These are phyloP conservation scores for Drosophila tani DNA, from an alignment of 1,140 invertebrate genomes.

Conservation along the genomic window DNA sequence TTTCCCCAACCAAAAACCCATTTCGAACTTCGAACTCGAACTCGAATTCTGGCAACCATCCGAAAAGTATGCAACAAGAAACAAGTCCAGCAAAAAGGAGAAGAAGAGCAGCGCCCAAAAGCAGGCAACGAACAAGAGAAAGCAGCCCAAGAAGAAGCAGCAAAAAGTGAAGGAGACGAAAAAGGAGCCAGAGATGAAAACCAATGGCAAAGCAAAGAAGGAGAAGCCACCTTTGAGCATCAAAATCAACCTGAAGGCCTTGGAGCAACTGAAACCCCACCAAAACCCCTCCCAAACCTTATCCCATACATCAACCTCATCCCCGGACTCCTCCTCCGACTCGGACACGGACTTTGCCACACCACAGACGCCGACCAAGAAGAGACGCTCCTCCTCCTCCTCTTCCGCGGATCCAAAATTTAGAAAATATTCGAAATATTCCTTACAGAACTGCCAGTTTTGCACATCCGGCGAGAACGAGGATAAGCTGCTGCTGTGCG, in stretches of 20 bases:
- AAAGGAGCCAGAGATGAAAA: slow-evolving; percentile 27
- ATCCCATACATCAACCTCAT: slow-evolving; percentile 5
- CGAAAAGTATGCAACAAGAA: slow-evolving; percentile 74
- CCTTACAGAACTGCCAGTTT: slow-evolving; percentile 97
- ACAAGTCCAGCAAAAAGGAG: slow-evolving; percentile 55
- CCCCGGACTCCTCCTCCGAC: slow-evolving; percentile 48
- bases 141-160: slow-evolving; percentile 36
- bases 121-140: slow-evolving; percentile 56
- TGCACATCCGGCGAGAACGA: slow-evolving; percentile 98
- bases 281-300: slow-evolving; percentile 2
- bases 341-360: slow-evolving; percentile 40
- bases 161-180: background rate
- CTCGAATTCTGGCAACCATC: slow-evolving; percentile 19
- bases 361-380: slow-evolving; percentile 33
- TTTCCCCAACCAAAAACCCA: too few species aligned
- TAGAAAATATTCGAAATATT: slow-evolving; percentile 80
- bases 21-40: slow-evolving; percentile 41
- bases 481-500: slow-evolving; percentile 96
- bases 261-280: slow-evolving; percentile 38
- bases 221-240: slow-evolving; percentile 48
- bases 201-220: slow-evolving; percentile 27
- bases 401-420: slow-evolving; percentile 76
- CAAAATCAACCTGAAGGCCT: slow-evolving; percentile 68
- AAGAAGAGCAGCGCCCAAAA: slow-evolving; percentile 60
- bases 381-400: slow-evolving; percentile 64